phyloP scores from a whole-genome alignment of 2,797 vertebrate genomes.

The Sebastes variabilis region DNA sequence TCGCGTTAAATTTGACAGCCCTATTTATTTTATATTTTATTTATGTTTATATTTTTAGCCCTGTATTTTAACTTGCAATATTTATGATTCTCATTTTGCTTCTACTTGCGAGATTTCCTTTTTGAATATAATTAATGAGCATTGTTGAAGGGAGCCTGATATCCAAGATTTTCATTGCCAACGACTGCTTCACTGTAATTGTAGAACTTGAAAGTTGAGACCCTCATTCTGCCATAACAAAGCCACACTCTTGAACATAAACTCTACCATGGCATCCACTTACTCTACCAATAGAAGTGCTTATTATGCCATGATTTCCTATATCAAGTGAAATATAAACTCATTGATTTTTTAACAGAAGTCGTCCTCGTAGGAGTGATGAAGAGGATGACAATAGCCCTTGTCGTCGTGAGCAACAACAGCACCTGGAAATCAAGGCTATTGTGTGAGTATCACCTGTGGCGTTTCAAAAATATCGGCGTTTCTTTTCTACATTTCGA shows the following conservation, averaged over 20 bases:
- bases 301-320: not conserved
- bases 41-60: not conserved
- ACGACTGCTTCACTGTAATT: not conserved
- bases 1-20: too few species aligned
- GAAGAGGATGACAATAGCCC: conserved; percentile 72
- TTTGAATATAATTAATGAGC: not conserved
- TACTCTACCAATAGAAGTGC: not conserved
- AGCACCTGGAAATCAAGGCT: conserved; percentile 75
- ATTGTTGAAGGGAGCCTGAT: not conserved
- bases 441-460: conserved; percentile 75
- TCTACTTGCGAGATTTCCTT: not conserved
- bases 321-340: not conserved
- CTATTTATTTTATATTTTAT: not conserved
- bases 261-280: not conserved
- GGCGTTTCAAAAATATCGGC: not conserved
- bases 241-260: not conserved
- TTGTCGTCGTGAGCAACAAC: conserved; percentile 58
- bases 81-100: not conserved
- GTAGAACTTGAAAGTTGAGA: not conserved
- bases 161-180: not conserved
- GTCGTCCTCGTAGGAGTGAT: conserved; percentile 57
- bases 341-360: conserved; percentile 45
- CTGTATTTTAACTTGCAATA: not conserved
- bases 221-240: not conserved
- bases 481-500: not conserved